Evolutionary conservation across 2,113 vertebrate species (phyloP), one percentile per base, ranked within the genome.

Genomic region (Kobus ellipsiprymnus): DNA sequence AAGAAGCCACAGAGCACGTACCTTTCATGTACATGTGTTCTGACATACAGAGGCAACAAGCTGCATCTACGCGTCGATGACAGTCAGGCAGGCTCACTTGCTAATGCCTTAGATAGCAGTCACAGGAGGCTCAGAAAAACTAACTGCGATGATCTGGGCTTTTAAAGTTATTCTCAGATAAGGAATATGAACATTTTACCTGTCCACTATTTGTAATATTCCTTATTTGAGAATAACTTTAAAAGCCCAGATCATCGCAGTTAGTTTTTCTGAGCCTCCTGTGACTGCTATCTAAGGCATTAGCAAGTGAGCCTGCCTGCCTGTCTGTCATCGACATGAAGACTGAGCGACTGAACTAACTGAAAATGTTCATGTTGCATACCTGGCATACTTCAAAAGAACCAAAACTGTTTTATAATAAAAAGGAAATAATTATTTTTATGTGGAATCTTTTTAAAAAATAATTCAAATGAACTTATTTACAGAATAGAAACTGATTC

Each of bases 111-210:
- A 52, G 12, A 52, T 1, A 52, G 52, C 29, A 55, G 60, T 19
- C 50, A 94, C 36, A n/a, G 21, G 30, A 55, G 17, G 21, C 14
- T 60, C 15, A 0, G 19, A 25, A 84, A 83, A 93, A 87, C 21
- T 6, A 33, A 25, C 11, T n/a, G 29, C 29, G 62, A 48, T 21
- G 78, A 60, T 52, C 17, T 96, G 46, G 33, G 48, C 55, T 87
- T 90, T 94, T 83, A 84, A 12, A 62, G 30, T 93, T 48, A 84
- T 40, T 91, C 27, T 87, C 77, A 84, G 85, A 87, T 93, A 93
- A 93, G 44, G 77, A 85, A 60, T 30, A 60, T 36, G 36, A 36
- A 36, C 36, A 36, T 36, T 36, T 36, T 36, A 36, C 36, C 36
- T 36, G 36, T 36, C 36, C 36, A 36, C 36, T 36, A 36, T 36